phyloP scores from a whole-genome alignment of 2,113 vertebrate genomes.

The Ammodytes marinus region DNA sequence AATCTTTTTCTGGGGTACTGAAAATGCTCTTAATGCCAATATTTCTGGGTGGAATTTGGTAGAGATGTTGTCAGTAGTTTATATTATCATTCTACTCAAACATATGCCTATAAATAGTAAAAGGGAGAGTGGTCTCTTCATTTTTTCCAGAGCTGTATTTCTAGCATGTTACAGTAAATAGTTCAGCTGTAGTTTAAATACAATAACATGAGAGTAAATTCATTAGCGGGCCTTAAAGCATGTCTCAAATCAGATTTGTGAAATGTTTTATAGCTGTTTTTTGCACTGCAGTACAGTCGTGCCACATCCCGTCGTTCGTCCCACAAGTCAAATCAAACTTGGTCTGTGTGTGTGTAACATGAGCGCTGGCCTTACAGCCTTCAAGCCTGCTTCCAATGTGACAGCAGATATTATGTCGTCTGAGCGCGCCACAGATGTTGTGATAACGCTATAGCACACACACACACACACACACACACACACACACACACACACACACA shows the following conservation, averaged over 20 bases:
- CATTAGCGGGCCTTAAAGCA: not conserved
- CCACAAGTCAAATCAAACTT: not conserved
- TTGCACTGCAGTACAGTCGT: not conserved
- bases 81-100: too few relatives aligned
- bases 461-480: too few relatives aligned
- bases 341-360: conserved; percentile 8
- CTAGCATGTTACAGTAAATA: not conserved
- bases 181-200: not conserved
- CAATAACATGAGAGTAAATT: not conserved
- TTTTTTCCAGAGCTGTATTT: too few relatives aligned
- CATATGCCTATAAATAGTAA: too few relatives aligned
- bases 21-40: too few relatives aligned
- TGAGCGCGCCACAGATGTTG: conserved; percentile 27
- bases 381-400: conserved; percentile 19
- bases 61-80: too few relatives aligned
- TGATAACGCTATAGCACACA: not conserved
- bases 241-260: conserved; percentile 13
- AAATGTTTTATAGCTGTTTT: not conserved
- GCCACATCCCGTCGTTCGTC: not conserved
- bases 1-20: too few relatives aligned
- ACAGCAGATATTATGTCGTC: conserved; percentile 15
- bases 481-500: too few relatives aligned
- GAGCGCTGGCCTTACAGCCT: conserved; percentile 1
- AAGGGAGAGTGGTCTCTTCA: too few relatives aligned
- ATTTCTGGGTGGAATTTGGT: too few relatives aligned